These are phyloP conservation scores for Spisula subtruncata DNA, from an alignment of 2,888 invertebrate genomes.

Conservation along the genomic window DNA sequence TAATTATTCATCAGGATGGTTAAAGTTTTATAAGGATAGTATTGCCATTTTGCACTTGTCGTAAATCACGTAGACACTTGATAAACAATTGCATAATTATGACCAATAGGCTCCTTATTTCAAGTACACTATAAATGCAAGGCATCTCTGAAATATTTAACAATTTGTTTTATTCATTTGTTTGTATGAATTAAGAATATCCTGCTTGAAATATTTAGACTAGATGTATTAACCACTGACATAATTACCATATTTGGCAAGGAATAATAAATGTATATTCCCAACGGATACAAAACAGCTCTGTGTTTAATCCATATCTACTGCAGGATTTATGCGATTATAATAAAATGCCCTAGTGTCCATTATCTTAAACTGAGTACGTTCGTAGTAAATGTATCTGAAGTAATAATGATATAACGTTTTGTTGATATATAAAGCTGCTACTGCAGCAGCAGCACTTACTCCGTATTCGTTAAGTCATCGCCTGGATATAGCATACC, in stretches of 20 bases:
- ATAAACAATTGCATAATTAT: no score
- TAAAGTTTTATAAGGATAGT: no score
- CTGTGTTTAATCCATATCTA: not conserved
- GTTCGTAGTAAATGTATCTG: not conserved
- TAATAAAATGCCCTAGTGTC: not conserved
- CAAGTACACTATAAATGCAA: no score
- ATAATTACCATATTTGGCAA: slow-evolving; percentile 6
- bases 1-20: no score
- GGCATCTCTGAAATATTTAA: no score
- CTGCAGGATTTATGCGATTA: not conserved
- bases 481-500: not conserved
- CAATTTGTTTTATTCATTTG: no score
- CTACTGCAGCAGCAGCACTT: not conserved
- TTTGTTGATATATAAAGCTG: not conserved
- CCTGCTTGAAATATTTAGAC: not conserved
- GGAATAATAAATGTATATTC: not conserved
- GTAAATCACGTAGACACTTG: no score
- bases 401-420: not conserved
- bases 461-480: not conserved
- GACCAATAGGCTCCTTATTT: no score
- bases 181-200: not conserved
- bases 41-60: no score
- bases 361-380: not conserved
- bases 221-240: not conserved
- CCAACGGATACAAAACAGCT: not conserved